These are phyloP conservation scores for Festucalex cinctus DNA, from an alignment of 2,113 vertebrate species.

Conservation along the genomic window DNA sequence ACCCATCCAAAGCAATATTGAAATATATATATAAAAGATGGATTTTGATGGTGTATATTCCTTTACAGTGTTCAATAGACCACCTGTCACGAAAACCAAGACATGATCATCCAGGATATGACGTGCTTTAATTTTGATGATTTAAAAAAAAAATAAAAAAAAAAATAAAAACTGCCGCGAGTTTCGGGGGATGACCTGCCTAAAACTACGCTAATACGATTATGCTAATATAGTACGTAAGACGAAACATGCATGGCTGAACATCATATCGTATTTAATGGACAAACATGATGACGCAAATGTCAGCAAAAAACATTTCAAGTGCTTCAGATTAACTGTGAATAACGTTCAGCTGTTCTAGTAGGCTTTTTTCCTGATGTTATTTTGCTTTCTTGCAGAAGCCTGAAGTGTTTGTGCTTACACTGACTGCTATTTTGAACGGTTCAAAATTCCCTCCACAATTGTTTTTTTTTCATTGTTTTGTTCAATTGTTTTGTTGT, in stretches of 20 bases:
- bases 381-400: not conserved
- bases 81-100: too few species aligned
- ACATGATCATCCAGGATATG: too few species aligned
- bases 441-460: not conserved
- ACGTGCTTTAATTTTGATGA: too few species aligned
- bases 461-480: too few species aligned
- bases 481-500: too few species aligned
- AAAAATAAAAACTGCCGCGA: constrained; percentile 22
- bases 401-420: not conserved
- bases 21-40: too few species aligned
- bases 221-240: constrained; percentile 41
- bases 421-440: not conserved
- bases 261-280: not conserved
- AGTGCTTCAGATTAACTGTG: too few species aligned
- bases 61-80: too few species aligned
- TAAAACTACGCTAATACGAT: constrained; percentile 51
- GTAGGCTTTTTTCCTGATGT: not conserved
- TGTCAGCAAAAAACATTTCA: not conserved
- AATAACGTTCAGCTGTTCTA: too few species aligned
- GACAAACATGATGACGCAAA: constrained; percentile 7
- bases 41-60: too few species aligned
- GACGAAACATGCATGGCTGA: not conserved
- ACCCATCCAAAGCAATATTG: too few species aligned
- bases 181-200: constrained; percentile 47
- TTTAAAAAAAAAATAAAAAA: constrained; percentile 24